These are phyloP conservation scores for Autographa gamma DNA, from an alignment of 2,888 invertebrate species.

Conservation along the genomic window DNA sequence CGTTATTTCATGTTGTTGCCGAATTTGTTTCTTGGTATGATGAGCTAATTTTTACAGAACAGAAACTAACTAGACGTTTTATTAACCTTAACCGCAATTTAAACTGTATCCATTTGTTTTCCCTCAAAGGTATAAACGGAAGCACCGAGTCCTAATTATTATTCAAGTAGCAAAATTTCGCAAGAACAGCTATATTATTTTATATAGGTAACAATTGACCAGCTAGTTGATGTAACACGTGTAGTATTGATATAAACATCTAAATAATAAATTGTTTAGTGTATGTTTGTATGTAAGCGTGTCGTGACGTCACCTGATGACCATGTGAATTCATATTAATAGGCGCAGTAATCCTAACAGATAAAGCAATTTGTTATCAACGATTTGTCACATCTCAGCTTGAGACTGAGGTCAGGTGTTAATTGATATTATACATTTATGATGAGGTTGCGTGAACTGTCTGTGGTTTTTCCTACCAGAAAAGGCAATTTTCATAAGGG, in stretches of 20 bases:
- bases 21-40: no score
- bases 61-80: no score
- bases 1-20: no score
- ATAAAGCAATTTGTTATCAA: neutral
- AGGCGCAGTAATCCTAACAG: neutral
- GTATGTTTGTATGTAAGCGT: neutral
- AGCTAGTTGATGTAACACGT: neutral
- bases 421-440: neutral
- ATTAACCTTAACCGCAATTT: no score
- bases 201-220: neutral
- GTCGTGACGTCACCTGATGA: neutral
- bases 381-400: neutral
- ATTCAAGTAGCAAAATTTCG: no score
- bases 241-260: neutral
- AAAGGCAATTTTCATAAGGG: neutral
- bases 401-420: neutral
- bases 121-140: no score
- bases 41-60: no score
- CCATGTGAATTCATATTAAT: slow-evolving; percentile 5
- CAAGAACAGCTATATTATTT: neutral
- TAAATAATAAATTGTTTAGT: neutral
- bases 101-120: no score
- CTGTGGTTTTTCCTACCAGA: no score
- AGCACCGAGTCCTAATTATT: no score
- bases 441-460: neutral